Conservation (phyloP, 1,140 invertebrate genomes). For the Cydia amplana region DNA sequence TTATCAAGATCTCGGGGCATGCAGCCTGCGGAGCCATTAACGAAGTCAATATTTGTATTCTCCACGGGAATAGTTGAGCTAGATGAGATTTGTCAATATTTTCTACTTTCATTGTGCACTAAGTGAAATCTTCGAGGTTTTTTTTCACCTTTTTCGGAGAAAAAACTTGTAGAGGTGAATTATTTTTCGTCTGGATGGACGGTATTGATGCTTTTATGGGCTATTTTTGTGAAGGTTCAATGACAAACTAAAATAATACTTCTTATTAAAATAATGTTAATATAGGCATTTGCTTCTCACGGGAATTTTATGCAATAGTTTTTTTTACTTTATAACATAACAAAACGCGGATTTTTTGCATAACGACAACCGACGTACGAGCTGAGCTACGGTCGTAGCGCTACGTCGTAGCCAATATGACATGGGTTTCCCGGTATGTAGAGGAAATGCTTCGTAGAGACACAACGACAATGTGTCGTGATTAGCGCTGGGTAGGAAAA, state of each 20-base stretch:
- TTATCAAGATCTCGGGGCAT: not conserved
- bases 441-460: too few species aligned
- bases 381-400: too few species aligned
- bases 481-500: not conserved
- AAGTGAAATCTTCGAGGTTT: conserved; percentile 1
- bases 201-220: not conserved
- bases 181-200: not conserved
- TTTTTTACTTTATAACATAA: too few species aligned
- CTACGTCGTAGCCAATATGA: too few species aligned
- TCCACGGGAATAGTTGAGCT: not conserved
- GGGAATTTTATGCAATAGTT: too few species aligned
- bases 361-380: too few species aligned
- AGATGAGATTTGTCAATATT: conserved; percentile 26
- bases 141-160: not conserved
- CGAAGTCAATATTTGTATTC: conserved; percentile 19
- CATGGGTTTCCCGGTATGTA: too few species aligned
- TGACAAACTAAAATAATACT: too few species aligned
- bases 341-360: too few species aligned
- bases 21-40: conserved; percentile 8
- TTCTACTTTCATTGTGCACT: conserved; percentile 16
- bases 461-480: too few species aligned
- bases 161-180: not conserved
- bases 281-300: too few species aligned
- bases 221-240: conserved; percentile 73
- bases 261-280: too few species aligned